Base-by-base conservation (phyloP, 37 sponge, comb jelly and placozoan species). In the Haliclona indistincta region DNA sequence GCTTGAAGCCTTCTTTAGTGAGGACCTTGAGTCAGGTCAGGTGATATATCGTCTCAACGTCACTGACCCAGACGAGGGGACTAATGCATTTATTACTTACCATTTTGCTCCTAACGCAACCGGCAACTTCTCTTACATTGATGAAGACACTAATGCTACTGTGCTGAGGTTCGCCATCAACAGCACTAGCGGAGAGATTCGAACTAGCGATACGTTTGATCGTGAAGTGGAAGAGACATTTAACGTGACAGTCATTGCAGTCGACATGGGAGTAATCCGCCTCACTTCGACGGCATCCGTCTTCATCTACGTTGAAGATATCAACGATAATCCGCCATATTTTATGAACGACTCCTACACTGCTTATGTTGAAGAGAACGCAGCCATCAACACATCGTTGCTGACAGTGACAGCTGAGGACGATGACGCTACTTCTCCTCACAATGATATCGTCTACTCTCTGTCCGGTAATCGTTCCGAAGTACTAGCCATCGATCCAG, bases 201-300 rank as follows among this genome's bases (percentile, higher is more conserved):
- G 54, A 11, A 81, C 81, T 36, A 56, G 71, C 15, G 81, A 77
- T 26, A 41, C 34, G 10, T 84, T 90, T 56, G 78, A 90, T 67
- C 52, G 86, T 33, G 91, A 90, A 56, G 58, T 64, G 11, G 81
- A 73, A 40, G 66, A 68, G 28, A 42, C 29, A 2, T 22, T 85
- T 10, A 11, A 67, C 17, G 34, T 90, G 22, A 45, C 47, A 20
- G 64, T 90, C 2, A 55, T 81, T 39, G 91, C 91, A 15, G 68
- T 81, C 2, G 91, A 90, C 54, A 71, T 25, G 22, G 91, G 91
- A 8, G 41, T 70, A 10, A 71, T 85, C 0, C 78, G 77, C 15
- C 71, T 83, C 0, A 81, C 76, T 0, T 67, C 76, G 13, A 47
- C 76, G 20, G 76, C 85, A 19, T 68, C 66, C 5, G 71, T 89